Conservation (phyloP, 2,113 vertebrate genomes). For the Cavia aperea region DNA sequence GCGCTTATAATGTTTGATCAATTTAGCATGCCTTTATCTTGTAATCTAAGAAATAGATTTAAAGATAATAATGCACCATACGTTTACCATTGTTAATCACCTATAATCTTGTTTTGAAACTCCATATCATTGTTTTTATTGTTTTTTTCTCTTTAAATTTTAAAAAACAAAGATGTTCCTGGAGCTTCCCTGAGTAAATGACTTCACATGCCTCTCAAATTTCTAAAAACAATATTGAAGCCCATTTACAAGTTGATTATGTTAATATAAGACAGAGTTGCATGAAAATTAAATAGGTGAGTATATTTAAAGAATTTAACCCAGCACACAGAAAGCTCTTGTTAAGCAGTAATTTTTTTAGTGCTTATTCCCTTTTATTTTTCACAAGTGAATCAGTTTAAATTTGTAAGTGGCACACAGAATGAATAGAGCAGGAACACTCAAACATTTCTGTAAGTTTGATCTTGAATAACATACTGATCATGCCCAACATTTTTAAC, state of each 20-base stretch:
- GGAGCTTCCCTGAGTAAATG: not conserved
- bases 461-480: not conserved
- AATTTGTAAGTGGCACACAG: not conserved
- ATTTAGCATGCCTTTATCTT: too few species aligned
- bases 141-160: too few species aligned
- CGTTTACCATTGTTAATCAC: too few species aligned
- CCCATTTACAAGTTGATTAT: not conserved
- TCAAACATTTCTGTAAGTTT: not conserved
- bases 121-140: too few species aligned
- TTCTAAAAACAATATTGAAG: conserved; percentile 20
- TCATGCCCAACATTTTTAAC: not conserved
- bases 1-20: too few species aligned
- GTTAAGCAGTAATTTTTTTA: not conserved
- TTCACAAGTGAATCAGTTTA: conserved; percentile 9
- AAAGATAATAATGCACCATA: too few species aligned
- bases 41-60: too few species aligned
- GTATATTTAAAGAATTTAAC: not conserved
- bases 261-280: not conserved
- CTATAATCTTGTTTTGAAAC: too few species aligned
- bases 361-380: not conserved
- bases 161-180: too few species aligned
- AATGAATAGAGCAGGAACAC: too few species aligned
- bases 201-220: not conserved
- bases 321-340: not conserved
- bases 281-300: not conserved